Evolutionary conservation across 2,113 vertebrate genomes (phyloP).

Genomic region (Hippopotamus amphibius): DNA sequence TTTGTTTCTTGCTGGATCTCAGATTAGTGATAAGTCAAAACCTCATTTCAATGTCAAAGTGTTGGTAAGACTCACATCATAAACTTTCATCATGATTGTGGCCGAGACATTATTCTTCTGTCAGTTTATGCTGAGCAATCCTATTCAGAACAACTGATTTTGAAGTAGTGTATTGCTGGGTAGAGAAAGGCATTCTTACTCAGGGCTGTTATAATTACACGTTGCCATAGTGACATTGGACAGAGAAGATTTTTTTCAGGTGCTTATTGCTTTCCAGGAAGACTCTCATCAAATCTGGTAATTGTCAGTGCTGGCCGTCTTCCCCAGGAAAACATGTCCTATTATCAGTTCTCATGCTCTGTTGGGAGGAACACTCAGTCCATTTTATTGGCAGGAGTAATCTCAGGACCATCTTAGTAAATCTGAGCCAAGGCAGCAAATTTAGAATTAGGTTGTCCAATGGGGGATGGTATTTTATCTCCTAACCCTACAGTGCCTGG

Average conservation of each 20-base stretch:
- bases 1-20: slow-evolving; percentile 17
- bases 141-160: slow-evolving; percentile 7
- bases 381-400: background rate
- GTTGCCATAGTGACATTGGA: slow-evolving; percentile 33
- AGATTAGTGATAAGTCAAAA: background rate
- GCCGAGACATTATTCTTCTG: background rate
- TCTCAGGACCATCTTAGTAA: background rate
- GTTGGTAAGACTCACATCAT: background rate
- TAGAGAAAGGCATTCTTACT: background rate
- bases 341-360: background rate
- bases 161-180: background rate
- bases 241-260: background rate
- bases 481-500: background rate
- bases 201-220: background rate
- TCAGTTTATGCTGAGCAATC: background rate
- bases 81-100: background rate
- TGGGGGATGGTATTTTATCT: background rate
- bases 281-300: background rate
- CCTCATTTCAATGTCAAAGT: background rate
- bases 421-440: background rate
- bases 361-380: background rate
- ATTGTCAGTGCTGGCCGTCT: background rate
- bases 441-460: background rate
- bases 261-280: slow-evolving; percentile 26
- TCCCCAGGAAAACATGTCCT: background rate